Evolutionary conservation across 2,797 vertebrate genomes (phyloP), one percentile per base, ranked within the genome.

Genomic region (Mormyrus hasselquistii): DNA sequence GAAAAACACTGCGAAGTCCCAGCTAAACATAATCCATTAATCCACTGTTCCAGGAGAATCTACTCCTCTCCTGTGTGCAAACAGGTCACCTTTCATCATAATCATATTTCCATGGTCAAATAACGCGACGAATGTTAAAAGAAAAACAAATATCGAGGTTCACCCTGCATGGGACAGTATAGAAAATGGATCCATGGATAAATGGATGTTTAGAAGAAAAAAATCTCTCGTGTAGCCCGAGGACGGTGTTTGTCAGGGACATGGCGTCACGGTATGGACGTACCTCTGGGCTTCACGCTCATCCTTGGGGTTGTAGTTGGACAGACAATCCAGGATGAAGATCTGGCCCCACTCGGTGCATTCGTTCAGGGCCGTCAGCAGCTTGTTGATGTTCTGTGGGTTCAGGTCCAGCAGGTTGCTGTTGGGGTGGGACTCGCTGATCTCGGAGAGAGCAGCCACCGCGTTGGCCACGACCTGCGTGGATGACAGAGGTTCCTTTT

Each of bases 261-360:
- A n/a, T 5, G 57, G 73, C 9, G 1, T 22, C 59, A 2, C 16
- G 44, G 88, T 19, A n/a, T 1, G 19, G 29, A 22, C 95, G 95
- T 92, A 99, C 98, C 98, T 99, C 94, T 99, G 98, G 79, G 98
- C 98, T 93, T 99, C 98, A 0, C 98, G 96, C 93, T 99, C 98
- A 10, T 99, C 98, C 49, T 98, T 97, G 79, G 98, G 98, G 3
- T 96, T 97, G 93, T 99, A 99, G 95, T 98, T 99, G 41, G 98
- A 98, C 94, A 99, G 95, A 91, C 98, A 99, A 94, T 99, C 98
- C 9, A 99, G 96, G 92, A 99, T 99, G 93, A 99, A 99, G 94
- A 99, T 99, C 97, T 99, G 98, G 3, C 98, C 98, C 98, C 98
- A 99, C 93, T 99, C 98, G 0, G 98, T 99, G 89, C 98, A 99